phyloP scores from a whole-genome alignment of 2,888 invertebrate species.

The Notocelia uddmanniana region DNA sequence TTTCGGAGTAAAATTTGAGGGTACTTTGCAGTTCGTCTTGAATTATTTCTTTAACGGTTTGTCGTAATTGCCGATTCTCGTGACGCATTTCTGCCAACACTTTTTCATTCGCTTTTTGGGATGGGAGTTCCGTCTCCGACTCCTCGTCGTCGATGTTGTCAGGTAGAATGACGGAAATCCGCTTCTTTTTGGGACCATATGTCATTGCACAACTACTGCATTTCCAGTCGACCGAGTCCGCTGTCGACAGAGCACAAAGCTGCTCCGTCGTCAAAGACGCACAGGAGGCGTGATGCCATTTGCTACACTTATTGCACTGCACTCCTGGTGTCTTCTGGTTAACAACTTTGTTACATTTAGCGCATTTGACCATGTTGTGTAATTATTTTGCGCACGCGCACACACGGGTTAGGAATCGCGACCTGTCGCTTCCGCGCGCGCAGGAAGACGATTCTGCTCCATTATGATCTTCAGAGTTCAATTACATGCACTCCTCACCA shows the following conservation, averaged over 20 bases:
- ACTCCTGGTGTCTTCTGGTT: background rate
- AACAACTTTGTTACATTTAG: background rate
- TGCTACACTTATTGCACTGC: constrained; percentile 10
- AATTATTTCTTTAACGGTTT: background rate
- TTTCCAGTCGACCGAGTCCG: constrained; percentile 4
- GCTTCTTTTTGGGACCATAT: background rate
- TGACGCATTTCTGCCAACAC: background rate
- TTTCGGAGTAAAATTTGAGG: background rate
- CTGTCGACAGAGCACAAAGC: background rate
- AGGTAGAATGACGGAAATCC: background rate
- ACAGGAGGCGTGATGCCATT: background rate
- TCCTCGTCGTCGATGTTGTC: background rate
- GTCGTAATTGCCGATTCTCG: background rate
- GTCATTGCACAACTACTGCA: no score
- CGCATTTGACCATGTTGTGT: background rate
- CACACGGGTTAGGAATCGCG: background rate
- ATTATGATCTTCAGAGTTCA: no score
- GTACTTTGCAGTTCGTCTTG: background rate
- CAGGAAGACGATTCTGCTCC: no score
- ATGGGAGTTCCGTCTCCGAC: background rate
- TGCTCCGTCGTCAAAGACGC: background rate
- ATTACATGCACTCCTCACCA: no score
- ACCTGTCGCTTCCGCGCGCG: background rate
- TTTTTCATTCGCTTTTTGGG: background rate
- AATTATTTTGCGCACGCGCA: background rate